Conservation (phyloP, 2,113 vertebrate species). For the Morone saxatilis region DNA sequence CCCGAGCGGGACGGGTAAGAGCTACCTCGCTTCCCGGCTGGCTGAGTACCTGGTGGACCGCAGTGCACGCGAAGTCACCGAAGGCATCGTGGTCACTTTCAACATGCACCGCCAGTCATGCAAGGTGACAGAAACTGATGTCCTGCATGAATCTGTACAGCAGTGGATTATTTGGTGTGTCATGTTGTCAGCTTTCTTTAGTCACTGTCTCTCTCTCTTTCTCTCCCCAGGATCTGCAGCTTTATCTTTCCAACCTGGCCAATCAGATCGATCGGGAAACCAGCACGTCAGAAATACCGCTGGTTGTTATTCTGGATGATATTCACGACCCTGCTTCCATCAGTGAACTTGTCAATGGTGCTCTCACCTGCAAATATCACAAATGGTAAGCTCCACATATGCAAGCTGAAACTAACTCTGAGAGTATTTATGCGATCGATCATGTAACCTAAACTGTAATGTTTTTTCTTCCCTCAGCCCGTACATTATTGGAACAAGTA, state of each 20-base stretch:
- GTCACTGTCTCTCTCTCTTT: background rate
- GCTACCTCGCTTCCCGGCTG: constrained; percentile 93
- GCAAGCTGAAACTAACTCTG: background rate
- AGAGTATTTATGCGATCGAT: background rate
- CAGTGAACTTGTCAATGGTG: constrained; percentile 96
- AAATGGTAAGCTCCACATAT: constrained; percentile 90
- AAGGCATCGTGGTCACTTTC: constrained; percentile 93
- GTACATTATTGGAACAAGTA: constrained; percentile 97
- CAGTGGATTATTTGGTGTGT: background rate
- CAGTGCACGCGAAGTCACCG: constrained; percentile 90
- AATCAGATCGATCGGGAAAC: constrained; percentile 97
- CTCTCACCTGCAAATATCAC: constrained; percentile 99
- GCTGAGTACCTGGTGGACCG: constrained; percentile 97
- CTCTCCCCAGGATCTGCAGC: constrained; percentile 91
- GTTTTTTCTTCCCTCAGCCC: constrained; percentile 83
- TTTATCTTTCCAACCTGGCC: constrained; percentile 96
- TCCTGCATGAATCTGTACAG: background rate
- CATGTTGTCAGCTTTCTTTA: background rate
- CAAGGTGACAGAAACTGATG: constrained; percentile 86
- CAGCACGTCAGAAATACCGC: constrained; percentile 87
- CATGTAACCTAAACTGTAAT: background rate
- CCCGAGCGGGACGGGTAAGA: constrained; percentile 96
- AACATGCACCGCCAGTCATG: constrained; percentile 99
- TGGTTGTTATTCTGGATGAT: constrained; percentile 95
- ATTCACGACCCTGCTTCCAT: constrained; percentile 91